Percentiles rank a stretch among this genome's conserved stretches.
phyloP scores from a whole-genome alignment of 2,888 invertebrate species.

The Anarsia innoxiella region DNA sequence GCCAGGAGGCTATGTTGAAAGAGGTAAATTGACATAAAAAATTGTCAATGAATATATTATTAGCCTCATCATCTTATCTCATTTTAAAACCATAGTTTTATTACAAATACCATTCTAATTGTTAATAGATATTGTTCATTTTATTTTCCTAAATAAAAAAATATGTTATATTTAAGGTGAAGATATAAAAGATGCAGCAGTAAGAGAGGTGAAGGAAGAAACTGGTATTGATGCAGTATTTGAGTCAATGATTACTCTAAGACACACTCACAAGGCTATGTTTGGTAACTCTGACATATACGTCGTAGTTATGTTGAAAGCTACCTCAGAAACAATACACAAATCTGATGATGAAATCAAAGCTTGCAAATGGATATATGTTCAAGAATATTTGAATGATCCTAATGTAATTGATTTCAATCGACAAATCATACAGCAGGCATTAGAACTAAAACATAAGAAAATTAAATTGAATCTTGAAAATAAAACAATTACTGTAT shows the following conservation, averaged over 20 bases:
- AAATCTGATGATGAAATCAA: slow-evolving; percentile 86
- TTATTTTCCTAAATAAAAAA: no score
- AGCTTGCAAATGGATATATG: slow-evolving; percentile 87
- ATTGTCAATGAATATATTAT: neutral
- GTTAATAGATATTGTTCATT: no score
- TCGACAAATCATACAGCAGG: slow-evolving; percentile 78
- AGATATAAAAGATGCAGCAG: slow-evolving; percentile 86
- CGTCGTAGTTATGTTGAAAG: slow-evolving; percentile 82
- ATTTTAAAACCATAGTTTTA: no score
- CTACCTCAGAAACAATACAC: slow-evolving; percentile 76
- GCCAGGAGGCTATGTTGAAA: slow-evolving; percentile 94
- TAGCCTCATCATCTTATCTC: neutral
- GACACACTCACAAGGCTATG: slow-evolving; percentile 84
- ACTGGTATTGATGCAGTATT: slow-evolving; percentile 88
- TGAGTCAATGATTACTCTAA: slow-evolving; percentile 82
- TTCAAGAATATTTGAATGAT: slow-evolving; percentile 81
- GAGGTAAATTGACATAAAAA: slow-evolving; percentile 72
- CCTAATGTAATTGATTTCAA: slow-evolving; percentile 84
- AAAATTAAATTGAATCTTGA: slow-evolving; percentile 76
- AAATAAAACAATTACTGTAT: slow-evolving; percentile 50
- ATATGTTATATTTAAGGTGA: slow-evolving; percentile 81
- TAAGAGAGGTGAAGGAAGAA: slow-evolving; percentile 92
- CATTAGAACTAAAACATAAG: slow-evolving; percentile 77
- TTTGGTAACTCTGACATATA: slow-evolving; percentile 93
- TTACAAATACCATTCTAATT: no score